Evolutionary conservation across 2,888 invertebrate genomes (phyloP).

Genomic region (Drosophila paranaensis): DNA sequence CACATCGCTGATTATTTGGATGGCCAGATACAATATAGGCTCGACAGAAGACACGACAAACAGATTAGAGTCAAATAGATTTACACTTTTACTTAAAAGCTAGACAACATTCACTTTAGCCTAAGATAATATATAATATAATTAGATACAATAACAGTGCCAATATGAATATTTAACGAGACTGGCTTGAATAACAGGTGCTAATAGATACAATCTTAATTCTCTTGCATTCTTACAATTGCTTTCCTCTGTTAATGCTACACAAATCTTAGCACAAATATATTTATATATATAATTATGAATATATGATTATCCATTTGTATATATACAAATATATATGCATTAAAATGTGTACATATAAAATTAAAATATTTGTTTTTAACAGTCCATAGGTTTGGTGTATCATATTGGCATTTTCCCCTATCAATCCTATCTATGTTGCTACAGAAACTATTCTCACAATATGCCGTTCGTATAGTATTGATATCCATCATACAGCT

Average conservation of each 20-base stretch:
- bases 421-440: background rate
- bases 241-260: background rate
- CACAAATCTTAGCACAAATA: background rate
- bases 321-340: slow-evolving; percentile 43
- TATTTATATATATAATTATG: background rate
- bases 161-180: slow-evolving; percentile 56
- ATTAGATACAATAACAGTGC: slow-evolving; percentile 58
- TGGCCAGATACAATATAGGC: slow-evolving; percentile 54
- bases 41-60: slow-evolving; percentile 39
- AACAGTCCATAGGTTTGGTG: slow-evolving; percentile 63
- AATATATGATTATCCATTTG: background rate
- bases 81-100: slow-evolving; percentile 64
- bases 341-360: background rate
- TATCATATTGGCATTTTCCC: slow-evolving; percentile 50
- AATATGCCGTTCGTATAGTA: slow-evolving; percentile 98
- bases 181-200: slow-evolving; percentile 67
- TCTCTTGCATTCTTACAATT: background rate
- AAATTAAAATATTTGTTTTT: slow-evolving; percentile 33
- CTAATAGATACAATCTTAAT: slow-evolving; percentile 33
- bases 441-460: slow-evolving; percentile 78
- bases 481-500: slow-evolving; percentile 99
- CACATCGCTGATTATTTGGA: slow-evolving; percentile 21
- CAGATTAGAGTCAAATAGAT: slow-evolving; percentile 56
- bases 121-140: slow-evolving; percentile 38
- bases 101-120: slow-evolving; percentile 72